Evolutionary conservation across 1,140 invertebrate species (phyloP).

Genomic region (Magallana angulata): DNA sequence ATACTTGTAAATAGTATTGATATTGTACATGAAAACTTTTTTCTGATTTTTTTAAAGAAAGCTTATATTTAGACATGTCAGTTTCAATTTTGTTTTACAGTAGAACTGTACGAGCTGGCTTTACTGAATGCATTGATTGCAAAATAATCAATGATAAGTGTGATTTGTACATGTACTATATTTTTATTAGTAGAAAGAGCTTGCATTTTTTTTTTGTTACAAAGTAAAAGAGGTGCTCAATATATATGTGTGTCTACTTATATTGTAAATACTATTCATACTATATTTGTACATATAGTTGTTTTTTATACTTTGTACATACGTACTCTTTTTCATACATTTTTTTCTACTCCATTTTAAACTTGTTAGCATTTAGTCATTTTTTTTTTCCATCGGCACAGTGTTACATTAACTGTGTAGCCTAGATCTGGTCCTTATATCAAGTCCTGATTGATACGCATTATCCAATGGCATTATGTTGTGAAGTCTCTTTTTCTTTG

Average conservation of each 20-base stretch:
- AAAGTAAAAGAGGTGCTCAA: conserved; percentile 26
- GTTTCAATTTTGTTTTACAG: neutral
- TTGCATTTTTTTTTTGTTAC: neutral
- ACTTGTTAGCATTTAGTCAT: neutral
- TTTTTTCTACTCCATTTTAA: neutral
- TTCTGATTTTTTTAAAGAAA: neutral
- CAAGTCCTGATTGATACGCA: conserved; percentile 7
- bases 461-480: neutral
- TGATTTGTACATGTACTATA: neutral
- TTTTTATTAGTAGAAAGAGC: neutral
- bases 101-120: neutral
- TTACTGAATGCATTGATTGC: neutral
- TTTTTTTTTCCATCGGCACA: neutral
- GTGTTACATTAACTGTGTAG: neutral
- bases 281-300: conserved; percentile 9
- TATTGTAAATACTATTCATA: conserved; percentile 8
- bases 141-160: neutral
- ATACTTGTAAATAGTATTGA: neutral
- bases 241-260: neutral
- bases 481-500: neutral
- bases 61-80: neutral
- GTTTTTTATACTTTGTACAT: neutral
- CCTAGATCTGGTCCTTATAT: neutral
- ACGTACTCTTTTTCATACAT: neutral
- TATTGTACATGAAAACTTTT: neutral